A percentile compares a stretch with the other conserved stretches of the same genome.
phyloP scores from a whole-genome alignment of 2,113 vertebrate species.

The Tringa solitaria region DNA sequence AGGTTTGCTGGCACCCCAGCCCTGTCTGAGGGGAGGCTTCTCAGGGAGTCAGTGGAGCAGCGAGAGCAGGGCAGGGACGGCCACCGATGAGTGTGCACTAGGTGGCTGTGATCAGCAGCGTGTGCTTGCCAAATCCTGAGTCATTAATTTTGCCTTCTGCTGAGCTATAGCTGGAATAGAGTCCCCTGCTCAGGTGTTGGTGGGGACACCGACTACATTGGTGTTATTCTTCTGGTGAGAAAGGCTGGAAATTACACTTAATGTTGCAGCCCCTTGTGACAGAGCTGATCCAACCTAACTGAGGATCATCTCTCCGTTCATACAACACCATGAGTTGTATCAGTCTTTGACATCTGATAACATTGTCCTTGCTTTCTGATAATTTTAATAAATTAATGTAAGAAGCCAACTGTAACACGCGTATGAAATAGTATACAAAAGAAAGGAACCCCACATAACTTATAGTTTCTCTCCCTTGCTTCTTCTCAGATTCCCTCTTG shows the following conservation, averaged over 20 bases:
- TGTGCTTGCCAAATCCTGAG: conserved; percentile 40
- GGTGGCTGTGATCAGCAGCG: conserved; percentile 37
- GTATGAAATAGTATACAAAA: neutral
- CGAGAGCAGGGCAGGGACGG: neutral
- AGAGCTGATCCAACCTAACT: neutral
- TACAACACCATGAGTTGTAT: neutral
- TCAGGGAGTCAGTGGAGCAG: neutral
- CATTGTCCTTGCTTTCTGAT: neutral
- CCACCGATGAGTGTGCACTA: neutral
- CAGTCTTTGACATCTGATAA: neutral
- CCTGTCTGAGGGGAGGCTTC: neutral
- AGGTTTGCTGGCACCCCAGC: neutral
- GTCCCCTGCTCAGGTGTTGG: neutral
- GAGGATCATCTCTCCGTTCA: neutral
- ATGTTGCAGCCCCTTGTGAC: neutral
- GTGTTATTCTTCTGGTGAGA: neutral
- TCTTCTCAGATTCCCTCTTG: neutral
- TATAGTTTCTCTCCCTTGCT: neutral
- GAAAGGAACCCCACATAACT: neutral
- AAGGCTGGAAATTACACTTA: neutral
- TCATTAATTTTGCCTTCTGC: conserved; percentile 25
- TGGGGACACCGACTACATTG: neutral
- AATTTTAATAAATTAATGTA: neutral
- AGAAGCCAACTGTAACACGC: neutral
- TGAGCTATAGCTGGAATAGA: conserved; percentile 12